These are phyloP conservation scores for Drosophila jambulina DNA, from an alignment of 1,140 invertebrate genomes.

Conservation along the genomic window DNA sequence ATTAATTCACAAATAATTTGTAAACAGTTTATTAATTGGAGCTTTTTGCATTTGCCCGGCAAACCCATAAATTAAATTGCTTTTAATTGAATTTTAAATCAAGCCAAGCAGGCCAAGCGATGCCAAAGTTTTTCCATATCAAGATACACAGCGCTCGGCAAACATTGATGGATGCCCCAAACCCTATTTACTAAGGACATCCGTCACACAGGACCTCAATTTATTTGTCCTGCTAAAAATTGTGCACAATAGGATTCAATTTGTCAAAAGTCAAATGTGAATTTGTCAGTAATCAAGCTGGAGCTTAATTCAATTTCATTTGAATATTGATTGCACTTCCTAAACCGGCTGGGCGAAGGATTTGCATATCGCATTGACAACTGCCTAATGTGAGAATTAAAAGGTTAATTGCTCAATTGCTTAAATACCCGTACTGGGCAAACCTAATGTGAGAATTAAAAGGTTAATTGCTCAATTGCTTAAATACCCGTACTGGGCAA, in stretches of 20 bases:
- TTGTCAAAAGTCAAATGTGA: conserved; percentile 37
- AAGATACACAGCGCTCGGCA: conserved; percentile 13
- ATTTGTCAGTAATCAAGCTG: conserved; percentile 29
- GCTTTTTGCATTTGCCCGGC: conserved; percentile 21
- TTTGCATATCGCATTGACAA: conserved; percentile 45
- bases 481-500: not conserved
- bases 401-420: conserved; percentile 30
- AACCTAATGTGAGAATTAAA: conserved; percentile 27
- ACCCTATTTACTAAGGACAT: conserved; percentile 17
- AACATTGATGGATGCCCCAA: conserved; percentile 24
- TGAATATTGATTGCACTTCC: conserved; percentile 33
- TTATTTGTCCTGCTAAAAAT: conserved; percentile 22
- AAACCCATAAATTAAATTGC: conserved; percentile 42
- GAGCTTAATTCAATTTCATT: conserved; percentile 47
- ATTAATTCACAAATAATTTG: conserved; percentile 56
- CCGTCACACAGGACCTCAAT: conserved; percentile 16
- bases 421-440: not conserved
- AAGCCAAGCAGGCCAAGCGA: conserved; percentile 17
- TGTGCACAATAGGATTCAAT: conserved; percentile 36
- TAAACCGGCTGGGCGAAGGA: conserved; percentile 15
- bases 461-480: conserved; percentile 27
- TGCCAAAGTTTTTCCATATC: conserved; percentile 32
- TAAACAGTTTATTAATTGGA: conserved; percentile 57
- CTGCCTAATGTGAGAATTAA: conserved; percentile 33
- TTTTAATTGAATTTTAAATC: conserved; percentile 59